Evolutionary conservation across 2,888 invertebrate genomes (phyloP), one percentile per base, ranked within the genome.

Genomic region (Panzeria rudis): DNA sequence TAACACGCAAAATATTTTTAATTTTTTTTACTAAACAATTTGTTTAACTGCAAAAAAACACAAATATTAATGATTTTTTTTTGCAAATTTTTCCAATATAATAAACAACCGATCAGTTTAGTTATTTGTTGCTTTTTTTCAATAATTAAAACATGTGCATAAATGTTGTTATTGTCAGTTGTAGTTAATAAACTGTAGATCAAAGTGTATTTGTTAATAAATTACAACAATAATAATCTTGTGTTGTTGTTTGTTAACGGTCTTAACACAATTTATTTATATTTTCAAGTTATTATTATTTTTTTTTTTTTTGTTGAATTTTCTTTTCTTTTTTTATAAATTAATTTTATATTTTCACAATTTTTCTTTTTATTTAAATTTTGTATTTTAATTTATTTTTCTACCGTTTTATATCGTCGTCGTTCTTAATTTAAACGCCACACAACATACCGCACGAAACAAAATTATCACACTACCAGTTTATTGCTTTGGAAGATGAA

Each of bases 1-100:
- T 50, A 85, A 66, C 82, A 85, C 82, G 82, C 78, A 75, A 82
- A 69, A 11, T 47, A 52, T 41, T 71, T 69, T 41, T 35, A 25
- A 38, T 25, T 44, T 35, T 66, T 50, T 52, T 35, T 29, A 38
- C 15, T 47, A 44, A 68, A 68, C 47, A 76, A 50, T 66, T 84
- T 71, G 54, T 72, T 77, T 47, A 56, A 56, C 35, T 23, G 20
- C 41, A 69, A 62, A 47, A 54, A 61, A 73, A 44, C 25, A 54
- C 38, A 41, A 54, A 76, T 59, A 61, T 35, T 66, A 66, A 75
- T 41, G 35, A 38, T 38, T 47, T 77, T 75, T 69, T 56, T 25
- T 56, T 68, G 52, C 44, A 41, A 32, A 59, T 71, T 32, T 64
- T 8, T 54, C 29, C 11, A 41, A 66, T 38, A 80, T 47, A 72